Percentiles rank a stretch among this genome's conserved stretches.
These are phyloP conservation scores for Halcyon senegalensis DNA, from an alignment of 2,113 vertebrate genomes.

Conservation along the genomic window DNA sequence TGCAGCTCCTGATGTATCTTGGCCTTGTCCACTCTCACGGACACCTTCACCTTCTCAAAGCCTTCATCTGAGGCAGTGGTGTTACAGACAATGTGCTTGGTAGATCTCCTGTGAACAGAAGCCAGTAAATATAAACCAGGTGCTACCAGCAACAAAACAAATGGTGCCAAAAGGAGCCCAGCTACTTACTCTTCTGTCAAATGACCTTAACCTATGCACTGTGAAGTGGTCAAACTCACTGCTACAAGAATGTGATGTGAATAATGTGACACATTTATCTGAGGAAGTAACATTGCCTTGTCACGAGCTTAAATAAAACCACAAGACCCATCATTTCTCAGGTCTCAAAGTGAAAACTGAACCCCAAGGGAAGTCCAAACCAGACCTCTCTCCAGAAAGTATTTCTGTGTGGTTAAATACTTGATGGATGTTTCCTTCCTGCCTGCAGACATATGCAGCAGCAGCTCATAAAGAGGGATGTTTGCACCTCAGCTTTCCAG, in stretches of 20 bases:
- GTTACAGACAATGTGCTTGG: conserved; percentile 88
- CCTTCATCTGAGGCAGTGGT: conserved; percentile 87
- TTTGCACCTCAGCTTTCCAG: conserved; percentile 39
- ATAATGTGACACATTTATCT: not conserved
- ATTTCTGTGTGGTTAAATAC: not conserved
- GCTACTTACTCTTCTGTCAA: not conserved
- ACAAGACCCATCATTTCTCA: not conserved
- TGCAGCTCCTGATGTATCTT: conserved; percentile 89
- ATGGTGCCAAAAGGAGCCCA: not conserved
- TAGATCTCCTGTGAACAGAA: conserved; percentile 81
- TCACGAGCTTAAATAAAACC: not conserved
- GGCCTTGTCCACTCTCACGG: conserved; percentile 91
- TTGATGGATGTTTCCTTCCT: conserved; percentile 42
- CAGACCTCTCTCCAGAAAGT: not conserved
- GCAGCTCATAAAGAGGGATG: conserved; percentile 31
- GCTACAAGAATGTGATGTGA: not conserved
- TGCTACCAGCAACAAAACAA: not conserved
- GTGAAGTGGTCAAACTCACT: not conserved
- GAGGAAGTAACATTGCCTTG: not conserved
- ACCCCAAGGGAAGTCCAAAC: not conserved
- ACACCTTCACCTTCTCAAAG: conserved; percentile 87
- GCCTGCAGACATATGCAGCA: not conserved
- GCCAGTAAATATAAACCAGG: not conserved
- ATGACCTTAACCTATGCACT: not conserved
- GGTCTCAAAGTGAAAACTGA: not conserved